Evolutionary conservation across 2,113 vertebrate genomes (phyloP), one percentile per base, ranked within the genome.

Genomic region (Pseudorhombus dupliciocellatus): DNA sequence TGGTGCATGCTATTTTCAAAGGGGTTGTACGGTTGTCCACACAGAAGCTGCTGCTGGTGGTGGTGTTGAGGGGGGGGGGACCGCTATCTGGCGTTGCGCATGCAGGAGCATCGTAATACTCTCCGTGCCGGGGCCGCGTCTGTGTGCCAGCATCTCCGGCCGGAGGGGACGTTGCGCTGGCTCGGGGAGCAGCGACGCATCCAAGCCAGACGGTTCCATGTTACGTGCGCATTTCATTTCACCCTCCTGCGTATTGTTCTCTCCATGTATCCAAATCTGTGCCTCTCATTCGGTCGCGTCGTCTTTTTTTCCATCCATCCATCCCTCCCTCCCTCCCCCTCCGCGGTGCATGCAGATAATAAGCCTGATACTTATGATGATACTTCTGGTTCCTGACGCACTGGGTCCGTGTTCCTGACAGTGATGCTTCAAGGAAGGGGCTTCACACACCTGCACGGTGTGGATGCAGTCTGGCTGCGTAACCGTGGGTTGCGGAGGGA

Each of bases 61-160:
- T 5, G 34, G 34, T 5, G 34, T 5, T 5, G 34, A 10, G 34
- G 34, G 34, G 34, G 42, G 42, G 42, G 42, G n/a, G 62, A 60
- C 73, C 66, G 79, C 31, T 83, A 58, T 80, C 71, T 72, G 84
- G 81, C 76, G 16, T 85, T 79, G 80, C 80, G 76, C 77, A 18
- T 44, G 42, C 42, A 86, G 83, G 87, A 84, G 86, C 79, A 82
- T 87, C 83, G 30, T 67, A 22, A 31, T 28, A 60, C 60, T 28
- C 48, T 66, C 70, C 70, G 52, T 52, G 71, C 76, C 64, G 84
- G 85, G 84, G 85, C 74, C 64, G 65, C 72, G 77, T 73, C 56
- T 60, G 75, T 59, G 68, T 79, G 77, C 67, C 79, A 79, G 60
- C 74, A 73, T 84, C 82, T 10, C 77, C 64, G 60, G 66, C 61